Base-by-base conservation (phyloP, 2,888 invertebrate species). In the Syritta pipiens region DNA sequence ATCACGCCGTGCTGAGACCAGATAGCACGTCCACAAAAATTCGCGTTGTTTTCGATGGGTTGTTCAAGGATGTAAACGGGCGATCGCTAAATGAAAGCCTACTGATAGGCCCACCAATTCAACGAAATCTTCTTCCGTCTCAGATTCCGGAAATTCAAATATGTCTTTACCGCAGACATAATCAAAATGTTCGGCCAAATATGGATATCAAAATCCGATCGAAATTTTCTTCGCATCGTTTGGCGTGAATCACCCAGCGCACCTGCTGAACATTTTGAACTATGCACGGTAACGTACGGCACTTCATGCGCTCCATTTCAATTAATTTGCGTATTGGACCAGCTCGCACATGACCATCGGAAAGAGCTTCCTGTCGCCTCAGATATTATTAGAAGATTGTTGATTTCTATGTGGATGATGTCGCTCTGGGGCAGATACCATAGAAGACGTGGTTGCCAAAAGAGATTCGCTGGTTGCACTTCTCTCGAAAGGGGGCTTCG, bases 1-100 rank as follows among this genome's bases (percentile, higher is more conserved):
- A 82, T 42, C 74, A 82, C 37, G 71, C 67, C 0, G 74, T 82
- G 4, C 19, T 81, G 2, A 51, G 37, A 14, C 71, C 67, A 0
- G 69, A 77, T 1, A 76, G 74, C 10, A 65, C 60, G n/a, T 48
- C 81, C 0, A 81, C 74, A 0, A 81, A 81, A n/a, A n/a, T 32
- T 6, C 32, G 32, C 1, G 9, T 32, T n/a, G 32, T 51, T 0
- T 48, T 48, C 28, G 26, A 53, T 5, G 35, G 14, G 1, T 35
- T 14, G 0, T 35, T 4, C n/a, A 44, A 42, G 30, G 57, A 19
- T 17, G 0, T 19, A 24, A 14, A 19, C 1, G 28, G 57, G 12
- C 20, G 12, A 1, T 53, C 37, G n/a, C 37, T 53, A n/a, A 35
- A 53, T 19, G 24, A 37, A 4, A 3, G 10, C 7, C n/a, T 53